Evolutionary conservation across 2,797 vertebrate species (phyloP).

Genomic region (Pseudochirops cupreus): DNA sequence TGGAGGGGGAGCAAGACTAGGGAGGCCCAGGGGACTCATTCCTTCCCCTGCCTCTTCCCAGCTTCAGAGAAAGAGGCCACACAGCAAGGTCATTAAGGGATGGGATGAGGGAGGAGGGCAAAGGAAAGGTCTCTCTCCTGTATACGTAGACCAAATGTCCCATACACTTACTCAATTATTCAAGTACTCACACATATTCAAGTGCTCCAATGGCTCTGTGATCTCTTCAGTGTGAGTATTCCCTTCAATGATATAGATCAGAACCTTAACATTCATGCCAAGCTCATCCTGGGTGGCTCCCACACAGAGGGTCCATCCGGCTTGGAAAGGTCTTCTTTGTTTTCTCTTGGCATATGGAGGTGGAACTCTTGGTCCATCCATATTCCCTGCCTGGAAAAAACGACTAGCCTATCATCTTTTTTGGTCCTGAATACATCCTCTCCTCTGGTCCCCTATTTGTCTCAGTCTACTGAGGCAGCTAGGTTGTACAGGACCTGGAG

Average conservation of each 20-base stretch:
- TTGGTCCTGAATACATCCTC: neutral
- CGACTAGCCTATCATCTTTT: neutral
- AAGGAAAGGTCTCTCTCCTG: conserved; percentile 8
- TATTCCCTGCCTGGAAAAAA: neutral
- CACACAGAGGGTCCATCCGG: neutral
- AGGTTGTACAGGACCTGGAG: neutral
- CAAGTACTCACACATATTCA: neutral
- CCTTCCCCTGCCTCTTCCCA: neutral
- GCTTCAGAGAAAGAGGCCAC: neutral
- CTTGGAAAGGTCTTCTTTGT: neutral
- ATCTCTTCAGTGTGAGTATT: neutral
- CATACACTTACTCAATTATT: neutral
- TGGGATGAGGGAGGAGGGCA: neutral
- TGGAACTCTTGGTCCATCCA: neutral
- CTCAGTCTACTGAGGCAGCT: neutral
- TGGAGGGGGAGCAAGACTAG: neutral
- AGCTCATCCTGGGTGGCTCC: neutral
- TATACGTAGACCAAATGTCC: neutral
- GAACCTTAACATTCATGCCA: neutral
- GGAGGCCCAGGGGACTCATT: neutral
- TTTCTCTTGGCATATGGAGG: neutral
- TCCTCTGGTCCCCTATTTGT: neutral
- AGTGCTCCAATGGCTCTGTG: neutral
- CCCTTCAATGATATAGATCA: neutral
- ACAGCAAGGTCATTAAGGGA: neutral